Percentiles rank a stretch among this genome's conserved stretches.
These are phyloP conservation scores for Lepus americanus DNA, from an alignment of 2,113 vertebrate genomes.

Conservation along the genomic window DNA sequence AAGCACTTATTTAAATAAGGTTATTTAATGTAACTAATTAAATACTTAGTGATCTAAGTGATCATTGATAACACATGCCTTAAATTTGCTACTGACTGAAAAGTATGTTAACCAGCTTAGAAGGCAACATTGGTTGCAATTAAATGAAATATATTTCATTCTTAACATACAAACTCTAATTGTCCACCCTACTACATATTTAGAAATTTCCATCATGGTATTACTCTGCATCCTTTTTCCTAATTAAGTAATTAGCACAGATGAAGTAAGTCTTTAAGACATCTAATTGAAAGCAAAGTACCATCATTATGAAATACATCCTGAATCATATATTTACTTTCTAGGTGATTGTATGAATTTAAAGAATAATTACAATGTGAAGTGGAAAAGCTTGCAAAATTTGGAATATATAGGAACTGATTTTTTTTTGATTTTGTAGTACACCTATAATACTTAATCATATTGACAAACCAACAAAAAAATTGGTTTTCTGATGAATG, in stretches of 20 bases:
- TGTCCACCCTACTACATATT: conserved; percentile 37
- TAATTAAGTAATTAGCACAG: conserved; percentile 76
- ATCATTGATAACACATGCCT: conserved; percentile 19
- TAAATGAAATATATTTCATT: conserved; percentile 61
- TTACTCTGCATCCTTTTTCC: conserved; percentile 68
- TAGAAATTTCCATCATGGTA: conserved; percentile 51
- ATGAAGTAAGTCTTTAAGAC: conserved; percentile 57
- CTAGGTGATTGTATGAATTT: conserved; percentile 48
- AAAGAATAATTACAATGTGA: conserved; percentile 71
- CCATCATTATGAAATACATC: conserved; percentile 60
- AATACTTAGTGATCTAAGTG: conserved; percentile 59
- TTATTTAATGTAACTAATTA: conserved; percentile 72
- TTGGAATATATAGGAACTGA: conserved; percentile 53
- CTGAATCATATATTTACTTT: conserved; percentile 71
- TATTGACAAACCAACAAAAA: conserved; percentile 68
- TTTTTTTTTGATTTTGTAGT: conserved; percentile 66
- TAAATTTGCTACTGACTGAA: conserved; percentile 61
- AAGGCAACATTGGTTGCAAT: conserved; percentile 6
- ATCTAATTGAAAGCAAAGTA: conserved; percentile 59
- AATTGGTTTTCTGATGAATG: conserved; percentile 71
- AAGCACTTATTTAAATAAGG: conserved; percentile 64
- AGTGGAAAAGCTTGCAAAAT: conserved; percentile 67
- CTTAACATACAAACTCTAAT: conserved; percentile 46
- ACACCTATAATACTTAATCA: conserved; percentile 64
- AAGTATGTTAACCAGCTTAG: conserved; percentile 8